Conservation (phyloP, 2,888 invertebrate genomes). For the Cephus sareptanus region DNA sequence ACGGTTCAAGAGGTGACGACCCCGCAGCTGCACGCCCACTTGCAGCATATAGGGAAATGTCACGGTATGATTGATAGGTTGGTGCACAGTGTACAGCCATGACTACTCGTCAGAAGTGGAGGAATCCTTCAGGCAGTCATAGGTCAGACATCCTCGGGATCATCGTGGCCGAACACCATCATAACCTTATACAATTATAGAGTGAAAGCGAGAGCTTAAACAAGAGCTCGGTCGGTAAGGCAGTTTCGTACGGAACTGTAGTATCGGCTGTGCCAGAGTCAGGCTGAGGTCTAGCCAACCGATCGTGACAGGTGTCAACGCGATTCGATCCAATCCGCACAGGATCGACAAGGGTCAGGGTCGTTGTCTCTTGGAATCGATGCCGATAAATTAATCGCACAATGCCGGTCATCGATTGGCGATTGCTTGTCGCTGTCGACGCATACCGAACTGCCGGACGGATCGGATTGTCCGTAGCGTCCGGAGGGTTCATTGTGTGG, state of each 20-base stretch:
- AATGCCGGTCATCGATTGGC: conserved; percentile 2
- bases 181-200: background rate
- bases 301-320: background rate
- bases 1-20: background rate
- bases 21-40: conserved; percentile 1
- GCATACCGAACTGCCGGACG: background rate
- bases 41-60: conserved; percentile 34
- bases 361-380: conserved; percentile 2
- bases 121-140: background rate
- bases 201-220: background rate
- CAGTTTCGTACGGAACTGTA: background rate
- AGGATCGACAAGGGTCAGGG: background rate
- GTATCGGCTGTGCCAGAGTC: background rate
- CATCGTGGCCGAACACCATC: background rate
- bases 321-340: background rate
- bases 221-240: background rate
- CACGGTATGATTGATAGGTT: conserved; percentile 49
- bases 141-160: background rate
- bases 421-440: background rate
- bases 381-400: conserved; percentile 1
- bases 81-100: background rate
- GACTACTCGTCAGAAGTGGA: background rate
- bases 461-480: background rate
- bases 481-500: conserved; percentile 40
- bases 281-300: background rate